Conservation (phyloP, 2,113 vertebrate genomes). For the Irena cyanogastra region DNA sequence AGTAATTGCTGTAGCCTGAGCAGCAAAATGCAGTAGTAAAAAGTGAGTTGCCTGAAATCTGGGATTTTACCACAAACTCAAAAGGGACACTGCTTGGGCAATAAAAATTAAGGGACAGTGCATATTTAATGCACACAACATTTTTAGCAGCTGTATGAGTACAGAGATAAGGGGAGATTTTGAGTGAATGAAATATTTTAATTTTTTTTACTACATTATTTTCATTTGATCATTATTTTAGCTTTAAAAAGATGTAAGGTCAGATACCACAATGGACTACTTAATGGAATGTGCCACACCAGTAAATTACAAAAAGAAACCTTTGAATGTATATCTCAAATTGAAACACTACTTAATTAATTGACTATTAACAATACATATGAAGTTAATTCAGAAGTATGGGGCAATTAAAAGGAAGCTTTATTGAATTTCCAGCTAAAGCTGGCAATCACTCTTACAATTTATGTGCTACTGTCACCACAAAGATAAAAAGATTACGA, state of each 20-base stretch:
- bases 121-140: background rate
- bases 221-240: background rate
- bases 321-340: constrained; percentile 17
- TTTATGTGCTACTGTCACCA: background rate
- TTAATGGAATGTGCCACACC: background rate
- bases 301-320: constrained; percentile 10
- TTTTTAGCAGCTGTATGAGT: background rate
- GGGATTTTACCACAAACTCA: background rate
- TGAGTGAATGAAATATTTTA: background rate
- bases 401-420: constrained; percentile 26
- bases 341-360: background rate
- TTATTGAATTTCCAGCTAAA: constrained; percentile 23
- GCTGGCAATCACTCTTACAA: background rate
- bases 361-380: constrained; percentile 20
- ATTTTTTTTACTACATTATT: background rate
- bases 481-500: background rate
- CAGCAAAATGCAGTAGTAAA: background rate
- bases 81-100: background rate
- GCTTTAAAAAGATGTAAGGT: background rate
- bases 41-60: background rate
- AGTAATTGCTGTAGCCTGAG: background rate
- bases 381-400: constrained; percentile 18
- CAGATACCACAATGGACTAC: background rate
- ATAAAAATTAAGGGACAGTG: background rate
- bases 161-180: fast-evolving